Evolutionary conservation across 2,797 vertebrate species (phyloP).

Genomic region (Sebastes dallii): DNA sequence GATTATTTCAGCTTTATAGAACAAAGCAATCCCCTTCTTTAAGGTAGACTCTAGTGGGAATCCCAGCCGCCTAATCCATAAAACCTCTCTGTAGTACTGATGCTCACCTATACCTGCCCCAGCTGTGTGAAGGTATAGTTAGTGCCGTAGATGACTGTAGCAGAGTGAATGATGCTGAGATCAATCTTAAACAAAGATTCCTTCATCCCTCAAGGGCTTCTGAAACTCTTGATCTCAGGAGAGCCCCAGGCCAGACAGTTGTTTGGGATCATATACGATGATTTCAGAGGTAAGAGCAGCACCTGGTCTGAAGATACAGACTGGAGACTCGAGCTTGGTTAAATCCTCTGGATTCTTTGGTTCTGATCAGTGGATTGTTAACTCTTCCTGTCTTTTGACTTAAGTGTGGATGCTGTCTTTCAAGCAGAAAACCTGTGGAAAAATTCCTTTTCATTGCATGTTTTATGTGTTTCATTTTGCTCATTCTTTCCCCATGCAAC

Average conservation of each 20-base stretch:
- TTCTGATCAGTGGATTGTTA: slow-evolving; percentile 30
- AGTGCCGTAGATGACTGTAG: slow-evolving; percentile 12
- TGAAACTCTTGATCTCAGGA: slow-evolving; percentile 88
- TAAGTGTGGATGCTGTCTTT: slow-evolving; percentile 5
- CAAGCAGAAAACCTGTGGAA: slow-evolving; percentile 55
- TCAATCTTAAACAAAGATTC: slow-evolving; percentile 61
- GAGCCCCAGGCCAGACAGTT: slow-evolving; percentile 85
- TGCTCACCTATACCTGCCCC: slow-evolving; percentile 21
- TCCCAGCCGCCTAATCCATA: slow-evolving; percentile 16
- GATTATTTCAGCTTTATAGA: slow-evolving; percentile 32
- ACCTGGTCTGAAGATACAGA: slow-evolving; percentile 12
- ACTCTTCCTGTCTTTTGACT: slow-evolving; percentile 8
- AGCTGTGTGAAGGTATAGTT: slow-evolving; percentile 29
- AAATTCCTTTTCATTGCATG: slow-evolving; percentile 55
- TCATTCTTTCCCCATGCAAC: slow-evolving; percentile 11
- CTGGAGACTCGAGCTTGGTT: not conserved
- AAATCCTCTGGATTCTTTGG: slow-evolving; percentile 19
- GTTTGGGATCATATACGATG: slow-evolving; percentile 85
- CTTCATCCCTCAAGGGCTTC: slow-evolving; percentile 85
- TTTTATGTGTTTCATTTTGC: slow-evolving; percentile 42
- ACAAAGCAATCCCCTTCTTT: slow-evolving; percentile 18
- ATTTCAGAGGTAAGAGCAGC: slow-evolving; percentile 89
- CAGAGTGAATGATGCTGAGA: slow-evolving; percentile 13
- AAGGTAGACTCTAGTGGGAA: slow-evolving; percentile 33
- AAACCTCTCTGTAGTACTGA: slow-evolving; percentile 27